phyloP scores from a whole-genome alignment of 1,140 invertebrate species.

The Neodiprion virginianus region DNA sequence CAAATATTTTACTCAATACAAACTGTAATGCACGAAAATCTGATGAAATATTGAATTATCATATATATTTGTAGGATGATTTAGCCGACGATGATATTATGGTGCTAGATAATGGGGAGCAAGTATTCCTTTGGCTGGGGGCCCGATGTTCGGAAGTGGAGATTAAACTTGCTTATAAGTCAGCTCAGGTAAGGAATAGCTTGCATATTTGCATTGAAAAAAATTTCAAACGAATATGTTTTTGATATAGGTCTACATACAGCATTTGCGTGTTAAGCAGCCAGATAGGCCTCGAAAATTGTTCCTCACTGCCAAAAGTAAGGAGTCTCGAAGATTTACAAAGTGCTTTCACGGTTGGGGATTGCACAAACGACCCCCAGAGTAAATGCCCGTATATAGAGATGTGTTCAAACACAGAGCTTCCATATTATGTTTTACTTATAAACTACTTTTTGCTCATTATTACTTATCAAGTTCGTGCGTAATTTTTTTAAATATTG shows the following conservation, averaged over 20 bases:
- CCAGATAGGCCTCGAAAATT: conserved; percentile 90
- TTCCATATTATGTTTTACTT: neutral
- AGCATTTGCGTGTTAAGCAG: conserved; percentile 96
- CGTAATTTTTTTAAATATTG: too few species aligned
- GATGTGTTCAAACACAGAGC: neutral
- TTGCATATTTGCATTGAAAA: neutral
- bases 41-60: conserved; percentile 11
- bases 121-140: conserved; percentile 98
- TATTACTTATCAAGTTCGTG: neutral
- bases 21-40: neutral
- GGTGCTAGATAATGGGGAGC: conserved; percentile 98
- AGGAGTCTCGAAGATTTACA: conserved; percentile 92
- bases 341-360: conserved; percentile 99
- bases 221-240: conserved; percentile 20
- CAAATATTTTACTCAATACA: neutral
- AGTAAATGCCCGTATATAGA: conserved; percentile 54
- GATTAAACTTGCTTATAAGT: conserved; percentile 98
- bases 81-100: conserved; percentile 99
- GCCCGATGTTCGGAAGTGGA: conserved; percentile 97
- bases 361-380: conserved; percentile 74
- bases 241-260: conserved; percentile 88
- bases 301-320: conserved; percentile 96
- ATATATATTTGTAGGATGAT: conserved; percentile 79
- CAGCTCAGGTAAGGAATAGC: conserved; percentile 81
- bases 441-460: neutral